phyloP scores from a whole-genome alignment of 2,797 vertebrate genomes.

The Oreochromis grahami region DNA sequence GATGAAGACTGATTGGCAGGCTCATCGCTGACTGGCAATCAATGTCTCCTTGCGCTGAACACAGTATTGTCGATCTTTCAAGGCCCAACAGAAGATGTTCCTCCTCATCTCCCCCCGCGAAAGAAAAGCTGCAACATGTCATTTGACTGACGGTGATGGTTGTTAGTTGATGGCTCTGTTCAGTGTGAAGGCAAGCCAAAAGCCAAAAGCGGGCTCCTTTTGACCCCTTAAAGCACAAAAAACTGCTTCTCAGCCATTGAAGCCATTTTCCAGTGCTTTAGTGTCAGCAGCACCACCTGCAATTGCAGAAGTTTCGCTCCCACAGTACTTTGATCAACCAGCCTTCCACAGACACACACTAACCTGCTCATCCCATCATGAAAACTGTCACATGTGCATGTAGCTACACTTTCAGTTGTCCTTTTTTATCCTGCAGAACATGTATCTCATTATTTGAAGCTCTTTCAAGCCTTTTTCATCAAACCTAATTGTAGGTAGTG shows the following conservation, averaged over 20 bases:
- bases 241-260: background rate
- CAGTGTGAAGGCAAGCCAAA: background rate
- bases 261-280: constrained; percentile 9
- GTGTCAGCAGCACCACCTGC: background rate
- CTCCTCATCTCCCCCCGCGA: background rate
- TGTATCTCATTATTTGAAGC: background rate
- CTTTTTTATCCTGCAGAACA: background rate
- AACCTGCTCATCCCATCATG: background rate
- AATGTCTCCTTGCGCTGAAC: background rate
- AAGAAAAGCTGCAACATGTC: background rate
- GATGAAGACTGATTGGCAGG: constrained; percentile 19
- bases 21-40: constrained; percentile 4
- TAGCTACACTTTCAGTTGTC: background rate
- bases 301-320: background rate
- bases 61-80: background rate
- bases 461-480: background rate
- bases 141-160: background rate
- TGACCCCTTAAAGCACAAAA: constrained; percentile 2
- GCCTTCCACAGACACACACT: background rate
- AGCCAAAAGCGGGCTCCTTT: background rate
- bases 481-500: background rate
- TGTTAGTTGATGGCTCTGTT: background rate
- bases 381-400: background rate
- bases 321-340: background rate
- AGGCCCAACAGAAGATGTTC: background rate